Evolutionary conservation across 2,888 invertebrate species (phyloP), one percentile per base, ranked within the genome.

Genomic region (Brenthis daphne): DNA sequence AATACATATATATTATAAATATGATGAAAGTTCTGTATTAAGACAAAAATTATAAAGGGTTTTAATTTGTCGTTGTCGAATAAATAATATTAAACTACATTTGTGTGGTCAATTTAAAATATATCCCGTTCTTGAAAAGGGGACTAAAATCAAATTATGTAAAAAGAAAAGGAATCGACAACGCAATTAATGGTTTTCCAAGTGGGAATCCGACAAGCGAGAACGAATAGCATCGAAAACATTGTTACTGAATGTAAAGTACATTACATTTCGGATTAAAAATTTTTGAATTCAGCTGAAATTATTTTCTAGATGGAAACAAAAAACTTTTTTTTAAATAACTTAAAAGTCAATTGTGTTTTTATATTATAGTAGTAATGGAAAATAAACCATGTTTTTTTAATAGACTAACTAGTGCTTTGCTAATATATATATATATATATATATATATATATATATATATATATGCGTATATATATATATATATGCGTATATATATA

Each of bases 111-210:
- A 48, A 60, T n/a, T n/a, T 29, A 48, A 60, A 60, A 14, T 50
- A 60, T 50, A 33, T 60, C 50, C 16, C 0, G 16, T 16, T 16
- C 0, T 16, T 0, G 16, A 16, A 16, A 16, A 16, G 16, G 16
- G 16, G 16, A 16, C 50, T 60, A 60, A 50, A 60, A 60, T 60
- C 33, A 60, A 60, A 50, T 60, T 60, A 60, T 60, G 60, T 60
- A 60, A 60, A 60, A 60, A 60, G 48, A 50, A 60, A 60, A 60
- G 50, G 60, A 60, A 60, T 60, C 60, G 60, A 60, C 50, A 50
- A 50, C n/a, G 60, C 60, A 60, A 60, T 60, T 60, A 50, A 60
- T 50, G 60, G 60, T 60, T 60, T 60, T 60, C 60, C 60, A 50
- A 50, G 60, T 50, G 60, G 50, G 14, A 50, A 50, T 50, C 50